Conservation (phyloP, 92 coral and sea anemone genomes). For the Bergia sp. region DNA sequence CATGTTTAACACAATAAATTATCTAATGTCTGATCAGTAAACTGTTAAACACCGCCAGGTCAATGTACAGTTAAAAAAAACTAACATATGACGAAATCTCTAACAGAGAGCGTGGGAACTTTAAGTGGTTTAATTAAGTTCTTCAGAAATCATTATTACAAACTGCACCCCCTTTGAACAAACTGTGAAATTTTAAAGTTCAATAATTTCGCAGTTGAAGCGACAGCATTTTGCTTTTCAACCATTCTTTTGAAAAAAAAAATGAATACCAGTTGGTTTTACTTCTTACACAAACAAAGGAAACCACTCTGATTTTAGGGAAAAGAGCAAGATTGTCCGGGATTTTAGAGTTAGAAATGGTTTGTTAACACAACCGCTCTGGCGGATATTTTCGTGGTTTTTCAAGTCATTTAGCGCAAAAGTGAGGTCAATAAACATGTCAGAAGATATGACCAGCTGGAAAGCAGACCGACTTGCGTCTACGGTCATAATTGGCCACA, state of each 20-base stretch:
- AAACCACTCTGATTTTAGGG: neutral
- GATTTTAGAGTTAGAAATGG: neutral
- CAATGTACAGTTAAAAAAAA: no score
- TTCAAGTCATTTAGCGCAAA: neutral
- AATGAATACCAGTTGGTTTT: neutral
- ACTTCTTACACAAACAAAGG: neutral
- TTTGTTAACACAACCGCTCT: neutral
- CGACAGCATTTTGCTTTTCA: neutral
- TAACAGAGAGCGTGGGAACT: neutral
- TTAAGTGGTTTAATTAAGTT: neutral
- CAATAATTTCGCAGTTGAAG: neutral
- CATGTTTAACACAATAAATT: neutral
- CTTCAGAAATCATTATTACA: neutral
- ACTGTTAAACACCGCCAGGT: neutral
- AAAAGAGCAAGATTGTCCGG: neutral
- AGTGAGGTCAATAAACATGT: neutral
- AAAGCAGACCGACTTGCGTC: neutral
- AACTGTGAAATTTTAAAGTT: neutral
- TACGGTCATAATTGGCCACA: conserved; percentile 14
- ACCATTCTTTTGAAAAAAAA: neutral
- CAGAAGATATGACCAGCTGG: neutral
- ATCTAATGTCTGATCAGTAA: neutral
- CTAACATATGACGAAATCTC: neutral
- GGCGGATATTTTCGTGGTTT: neutral
- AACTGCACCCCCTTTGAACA: neutral